phyloP scores from a whole-genome alignment of 2,113 vertebrate species.

The Austrofundulus limnaeus region DNA sequence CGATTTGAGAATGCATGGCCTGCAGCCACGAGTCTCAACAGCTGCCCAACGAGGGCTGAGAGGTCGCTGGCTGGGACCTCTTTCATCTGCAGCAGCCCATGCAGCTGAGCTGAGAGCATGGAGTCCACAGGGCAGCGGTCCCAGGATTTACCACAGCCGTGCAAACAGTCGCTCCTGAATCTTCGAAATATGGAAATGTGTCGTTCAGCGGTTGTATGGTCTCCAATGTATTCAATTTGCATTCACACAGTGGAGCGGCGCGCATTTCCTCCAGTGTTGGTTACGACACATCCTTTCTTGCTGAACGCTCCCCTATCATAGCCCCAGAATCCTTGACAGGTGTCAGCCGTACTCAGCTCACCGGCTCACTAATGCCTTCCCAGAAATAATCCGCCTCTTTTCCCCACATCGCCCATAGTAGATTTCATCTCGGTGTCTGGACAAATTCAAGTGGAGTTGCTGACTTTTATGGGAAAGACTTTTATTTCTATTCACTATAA shows the following conservation, averaged over 20 bases:
- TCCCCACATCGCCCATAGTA: conserved; percentile 56
- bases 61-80: conserved; percentile 48
- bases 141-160: conserved; percentile 44
- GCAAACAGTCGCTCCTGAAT: conserved; percentile 18
- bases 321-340: conserved; percentile 76
- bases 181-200: conserved; percentile 45
- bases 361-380: conserved; percentile 68
- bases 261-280: conserved; percentile 56
- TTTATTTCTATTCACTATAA: conserved; percentile 74
- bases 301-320: conserved; percentile 66
- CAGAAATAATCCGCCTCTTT: conserved; percentile 64
- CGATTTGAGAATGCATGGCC: conserved; percentile 47
- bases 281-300: conserved; percentile 65
- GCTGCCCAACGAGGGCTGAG: conserved; percentile 53
- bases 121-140: conserved; percentile 19
- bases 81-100: conserved; percentile 39
- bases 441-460: conserved; percentile 69
- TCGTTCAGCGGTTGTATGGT: conserved; percentile 28
- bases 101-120: conserved; percentile 27
- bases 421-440: conserved; percentile 73
- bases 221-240: conserved; percentile 41
- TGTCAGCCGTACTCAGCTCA: conserved; percentile 73
- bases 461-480: conserved; percentile 66
- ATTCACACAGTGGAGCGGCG: conserved; percentile 31
- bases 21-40: conserved; percentile 55